Evolutionary conservation across 2,888 invertebrate species (phyloP), one percentile per base, ranked within the genome.

Genomic region (Pristionchus japonicus): DNA sequence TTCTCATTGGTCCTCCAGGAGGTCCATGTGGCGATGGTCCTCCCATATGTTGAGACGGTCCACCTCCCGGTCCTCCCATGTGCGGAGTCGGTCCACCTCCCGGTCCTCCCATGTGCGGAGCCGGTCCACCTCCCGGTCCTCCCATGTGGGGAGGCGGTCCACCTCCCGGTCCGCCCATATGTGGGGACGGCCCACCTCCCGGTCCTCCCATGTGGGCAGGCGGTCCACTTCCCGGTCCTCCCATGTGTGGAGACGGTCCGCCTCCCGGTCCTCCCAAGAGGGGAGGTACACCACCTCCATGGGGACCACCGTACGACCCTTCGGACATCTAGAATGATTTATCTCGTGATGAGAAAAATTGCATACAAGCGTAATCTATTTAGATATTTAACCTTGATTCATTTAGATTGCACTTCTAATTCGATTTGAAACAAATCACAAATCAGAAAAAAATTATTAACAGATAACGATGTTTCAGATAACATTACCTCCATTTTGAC

Each of bases 401-500:
- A n/a, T n/a, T n/a, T n/a, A n/a, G n/a, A n/a, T n/a, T n/a, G n/a
- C n/a, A n/a, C n/a, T n/a, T n/a, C n/a, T n/a, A n/a, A n/a, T n/a
- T n/a, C n/a, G n/a, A n/a, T n/a, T n/a, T n/a, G n/a, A n/a, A n/a
- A n/a, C n/a, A n/a, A n/a, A n/a, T n/a, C n/a, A n/a, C n/a, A n/a
- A n/a, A n/a, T n/a, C n/a, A n/a, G n/a, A n/a, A n/a, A n/a, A n/a
- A n/a, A n/a, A n/a, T n/a, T n/a, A n/a, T n/a, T n/a, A n/a, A n/a
- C n/a, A n/a, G n/a, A n/a, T n/a, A n/a, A n/a, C n/a, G n/a, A n/a
- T 23, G 27, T 40, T 9, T 9, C 31, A 40, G 40, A 23, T 3
- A 74, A 20, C 27, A 4, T 74, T 27, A 77, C 77, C 52, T 83
- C 82, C 82, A 83, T 83, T 49, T 83, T 83, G 9, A 83, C 52